Percentiles rank a stretch among this genome's conserved stretches.
phyloP scores from a whole-genome alignment of 2,113 vertebrate genomes.

The Gobiocypris rarus region DNA sequence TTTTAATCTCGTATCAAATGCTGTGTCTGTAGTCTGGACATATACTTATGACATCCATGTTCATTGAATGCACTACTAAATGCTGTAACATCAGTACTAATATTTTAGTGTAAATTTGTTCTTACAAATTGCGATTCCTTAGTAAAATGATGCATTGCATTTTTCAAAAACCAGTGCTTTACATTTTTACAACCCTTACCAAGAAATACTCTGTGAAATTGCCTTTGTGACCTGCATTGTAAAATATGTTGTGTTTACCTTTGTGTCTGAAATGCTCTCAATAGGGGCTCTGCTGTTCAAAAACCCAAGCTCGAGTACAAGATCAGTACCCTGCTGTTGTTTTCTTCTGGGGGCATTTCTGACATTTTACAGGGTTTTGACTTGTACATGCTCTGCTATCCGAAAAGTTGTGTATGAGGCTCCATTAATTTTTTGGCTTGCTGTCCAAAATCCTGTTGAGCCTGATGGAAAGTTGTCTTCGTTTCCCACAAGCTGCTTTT shows the following conservation, averaged over 20 bases:
- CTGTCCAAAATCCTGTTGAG: constrained; percentile 68
- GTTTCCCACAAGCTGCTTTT: constrained; percentile 54
- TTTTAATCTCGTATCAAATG: background rate
- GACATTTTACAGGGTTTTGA: constrained; percentile 24
- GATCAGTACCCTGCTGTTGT: constrained; percentile 19
- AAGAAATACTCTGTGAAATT: background rate
- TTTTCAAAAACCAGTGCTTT: background rate
- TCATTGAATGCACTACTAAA: background rate
- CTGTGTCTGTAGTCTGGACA: background rate
- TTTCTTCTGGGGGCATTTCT: background rate
- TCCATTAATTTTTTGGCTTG: constrained; percentile 50
- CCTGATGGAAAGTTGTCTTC: constrained; percentile 49
- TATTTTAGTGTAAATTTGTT: background rate
- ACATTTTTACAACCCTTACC: background rate
- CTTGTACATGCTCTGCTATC: constrained; percentile 13
- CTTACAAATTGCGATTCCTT: background rate
- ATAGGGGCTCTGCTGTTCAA: constrained; percentile 23
- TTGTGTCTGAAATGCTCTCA: constrained; percentile 5
- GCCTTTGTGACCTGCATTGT: background rate
- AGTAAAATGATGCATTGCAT: background rate
- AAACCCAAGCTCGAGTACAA: background rate
- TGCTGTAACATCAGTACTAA: background rate
- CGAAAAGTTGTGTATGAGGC: constrained; percentile 15
- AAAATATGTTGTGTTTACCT: background rate
- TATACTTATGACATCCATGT: background rate